A percentile compares a stretch with the other conserved stretches of the same genome.
Conservation (phyloP, 2,888 invertebrate species). For the Julus scanicus region DNA sequence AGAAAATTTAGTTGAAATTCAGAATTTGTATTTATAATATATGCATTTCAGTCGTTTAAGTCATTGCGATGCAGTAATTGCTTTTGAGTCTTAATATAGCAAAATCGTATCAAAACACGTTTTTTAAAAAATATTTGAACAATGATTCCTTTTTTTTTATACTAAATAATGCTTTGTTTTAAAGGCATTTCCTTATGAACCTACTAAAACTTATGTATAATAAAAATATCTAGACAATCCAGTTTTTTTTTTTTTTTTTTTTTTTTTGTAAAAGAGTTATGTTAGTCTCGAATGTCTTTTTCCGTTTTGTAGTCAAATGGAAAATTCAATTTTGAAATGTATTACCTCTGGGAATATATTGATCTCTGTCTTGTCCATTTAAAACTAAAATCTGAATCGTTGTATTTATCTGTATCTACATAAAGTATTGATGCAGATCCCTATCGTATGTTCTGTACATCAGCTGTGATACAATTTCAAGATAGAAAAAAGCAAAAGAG, state of each 20-base stretch:
- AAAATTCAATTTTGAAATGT: not conserved
- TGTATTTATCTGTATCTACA: not conserved
- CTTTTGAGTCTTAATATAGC: too few relatives aligned
- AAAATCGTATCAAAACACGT: too few relatives aligned
- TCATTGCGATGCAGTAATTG: too few relatives aligned
- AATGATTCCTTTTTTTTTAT: too few relatives aligned
- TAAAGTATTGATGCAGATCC: not conserved
- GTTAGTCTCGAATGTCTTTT: not conserved
- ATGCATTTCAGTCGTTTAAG: too few relatives aligned
- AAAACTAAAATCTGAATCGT: not conserved
- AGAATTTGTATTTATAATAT: too few relatives aligned
- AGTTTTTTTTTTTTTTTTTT: not conserved
- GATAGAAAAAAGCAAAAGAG: not conserved
- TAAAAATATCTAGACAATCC: not conserved
- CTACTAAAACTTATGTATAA: not conserved
- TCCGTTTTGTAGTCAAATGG: not conserved
- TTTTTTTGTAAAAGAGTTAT: not conserved
- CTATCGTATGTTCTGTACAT: not conserved
- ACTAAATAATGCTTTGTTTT: not conserved
- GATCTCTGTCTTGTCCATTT: constrained; percentile 1
- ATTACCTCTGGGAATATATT: not conserved
- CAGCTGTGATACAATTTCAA: not conserved
- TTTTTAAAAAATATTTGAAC: too few relatives aligned
- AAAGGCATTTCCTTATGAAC: not conserved
- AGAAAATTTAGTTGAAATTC: too few relatives aligned